Evolutionary conservation across 2,797 vertebrate species (phyloP).

Genomic region (Acropternis orthonyx): DNA sequence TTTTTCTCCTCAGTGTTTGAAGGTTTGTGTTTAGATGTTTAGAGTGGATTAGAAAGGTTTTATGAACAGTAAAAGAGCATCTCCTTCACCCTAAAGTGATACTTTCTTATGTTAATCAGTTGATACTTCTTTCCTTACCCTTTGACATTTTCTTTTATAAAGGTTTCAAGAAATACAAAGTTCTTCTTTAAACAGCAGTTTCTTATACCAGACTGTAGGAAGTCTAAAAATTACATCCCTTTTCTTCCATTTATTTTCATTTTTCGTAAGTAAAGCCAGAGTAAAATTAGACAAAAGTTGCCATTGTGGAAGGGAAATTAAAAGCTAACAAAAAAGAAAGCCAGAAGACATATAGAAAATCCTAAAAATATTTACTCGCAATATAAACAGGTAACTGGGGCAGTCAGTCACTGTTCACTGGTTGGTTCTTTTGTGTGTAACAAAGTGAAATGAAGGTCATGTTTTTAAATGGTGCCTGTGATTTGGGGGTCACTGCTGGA

Average conservation of each 20-base stretch:
- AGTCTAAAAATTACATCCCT: background rate
- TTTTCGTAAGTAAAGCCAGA: conserved; percentile 15
- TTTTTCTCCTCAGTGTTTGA: background rate
- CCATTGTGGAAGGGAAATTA: background rate
- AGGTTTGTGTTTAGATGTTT: background rate
- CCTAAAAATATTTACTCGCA: background rate
- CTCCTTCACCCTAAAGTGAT: background rate
- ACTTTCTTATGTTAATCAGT: background rate
- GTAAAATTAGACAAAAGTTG: conserved; percentile 19
- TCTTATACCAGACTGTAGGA: background rate
- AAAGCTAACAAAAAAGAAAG: background rate
- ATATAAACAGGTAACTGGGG: background rate
- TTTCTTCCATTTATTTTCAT: conserved; percentile 3
- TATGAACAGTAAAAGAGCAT: background rate
- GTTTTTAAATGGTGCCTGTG: background rate
- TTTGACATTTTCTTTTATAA: background rate
- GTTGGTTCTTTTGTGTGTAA: background rate
- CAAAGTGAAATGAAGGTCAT: background rate
- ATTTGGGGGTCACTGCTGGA: background rate
- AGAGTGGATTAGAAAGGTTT: background rate
- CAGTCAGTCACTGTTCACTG: background rate
- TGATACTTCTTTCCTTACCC: background rate
- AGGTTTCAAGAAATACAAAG: background rate
- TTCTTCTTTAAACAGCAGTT: background rate
- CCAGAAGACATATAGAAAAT: background rate